phyloP scores from a whole-genome alignment of 2,888 invertebrate genomes.

The Plebejus anna region DNA sequence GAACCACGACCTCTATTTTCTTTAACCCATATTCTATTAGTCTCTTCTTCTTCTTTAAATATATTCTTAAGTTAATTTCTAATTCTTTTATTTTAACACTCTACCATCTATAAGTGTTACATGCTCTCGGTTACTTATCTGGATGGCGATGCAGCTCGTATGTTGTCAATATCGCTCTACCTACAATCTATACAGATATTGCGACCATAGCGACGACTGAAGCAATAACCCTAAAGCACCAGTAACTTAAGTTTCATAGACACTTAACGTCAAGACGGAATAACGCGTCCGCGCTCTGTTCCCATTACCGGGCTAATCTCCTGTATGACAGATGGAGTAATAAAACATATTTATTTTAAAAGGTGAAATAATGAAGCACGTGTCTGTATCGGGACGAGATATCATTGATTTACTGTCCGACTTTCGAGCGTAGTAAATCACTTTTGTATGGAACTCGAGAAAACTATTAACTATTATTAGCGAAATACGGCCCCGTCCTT shows the following conservation, averaged over 20 bases:
- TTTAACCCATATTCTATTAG: too few species aligned
- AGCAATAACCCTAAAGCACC: constrained; percentile 48
- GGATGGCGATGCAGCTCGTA: background rate
- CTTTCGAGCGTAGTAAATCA: constrained; percentile 76
- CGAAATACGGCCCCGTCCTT: constrained; percentile 60
- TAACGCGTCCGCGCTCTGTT: constrained; percentile 53
- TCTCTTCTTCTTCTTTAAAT: too few species aligned
- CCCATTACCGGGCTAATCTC: constrained; percentile 67
- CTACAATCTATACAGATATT: background rate
- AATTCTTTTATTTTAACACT: too few species aligned
- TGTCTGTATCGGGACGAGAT: constrained; percentile 58
- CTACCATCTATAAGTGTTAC: too few species aligned
- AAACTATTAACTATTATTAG: constrained; percentile 78
- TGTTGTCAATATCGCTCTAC: background rate
- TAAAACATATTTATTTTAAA: constrained; percentile 77
- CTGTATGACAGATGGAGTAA: constrained; percentile 72
- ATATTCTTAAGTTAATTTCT: too few species aligned
- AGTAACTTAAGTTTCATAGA: constrained; percentile 62
- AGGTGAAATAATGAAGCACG: constrained; percentile 74
- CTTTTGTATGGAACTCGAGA: constrained; percentile 73
- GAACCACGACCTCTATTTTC: too few species aligned
- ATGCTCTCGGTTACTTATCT: background rate
- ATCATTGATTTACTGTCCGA: constrained; percentile 71
- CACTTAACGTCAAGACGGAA: constrained; percentile 69
- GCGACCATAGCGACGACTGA: background rate